These are phyloP conservation scores for Tachuris rubrigastra DNA, from an alignment of 2,113 vertebrate genomes.

Conservation along the genomic window DNA sequence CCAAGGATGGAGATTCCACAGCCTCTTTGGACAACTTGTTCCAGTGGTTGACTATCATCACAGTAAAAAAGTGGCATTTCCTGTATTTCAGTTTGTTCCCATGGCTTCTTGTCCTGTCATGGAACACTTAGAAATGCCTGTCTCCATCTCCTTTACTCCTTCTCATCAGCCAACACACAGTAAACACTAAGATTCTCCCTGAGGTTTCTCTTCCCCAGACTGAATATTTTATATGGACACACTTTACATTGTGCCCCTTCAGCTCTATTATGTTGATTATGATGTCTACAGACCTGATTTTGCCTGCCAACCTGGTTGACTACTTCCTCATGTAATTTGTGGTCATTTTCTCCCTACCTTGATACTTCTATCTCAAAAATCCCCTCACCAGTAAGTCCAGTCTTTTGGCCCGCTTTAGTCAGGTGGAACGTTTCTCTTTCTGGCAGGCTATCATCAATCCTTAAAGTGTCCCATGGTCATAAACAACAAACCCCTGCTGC, in stretches of 20 bases:
- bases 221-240: neutral
- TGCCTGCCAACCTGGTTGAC: neutral
- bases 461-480: neutral
- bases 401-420: neutral
- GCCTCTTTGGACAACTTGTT: neutral
- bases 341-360: neutral
- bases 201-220: neutral
- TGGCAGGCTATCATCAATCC: neutral
- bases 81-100: neutral
- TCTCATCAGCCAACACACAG: neutral
- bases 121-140: neutral
- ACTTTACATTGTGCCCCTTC: neutral
- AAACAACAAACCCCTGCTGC: neutral
- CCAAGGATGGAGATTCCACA: neutral
- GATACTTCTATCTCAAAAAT: neutral
- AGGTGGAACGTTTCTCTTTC: neutral
- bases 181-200: neutral
- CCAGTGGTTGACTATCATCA: neutral
- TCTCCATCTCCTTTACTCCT: neutral
- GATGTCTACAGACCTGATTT: neutral
- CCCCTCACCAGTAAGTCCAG: neutral
- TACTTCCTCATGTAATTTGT: neutral
- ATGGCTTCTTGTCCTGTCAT: neutral
- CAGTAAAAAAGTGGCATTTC: neutral
- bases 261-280: neutral